phyloP scores from a whole-genome alignment of 2,888 invertebrate species.

The Frankliniella fusca region DNA sequence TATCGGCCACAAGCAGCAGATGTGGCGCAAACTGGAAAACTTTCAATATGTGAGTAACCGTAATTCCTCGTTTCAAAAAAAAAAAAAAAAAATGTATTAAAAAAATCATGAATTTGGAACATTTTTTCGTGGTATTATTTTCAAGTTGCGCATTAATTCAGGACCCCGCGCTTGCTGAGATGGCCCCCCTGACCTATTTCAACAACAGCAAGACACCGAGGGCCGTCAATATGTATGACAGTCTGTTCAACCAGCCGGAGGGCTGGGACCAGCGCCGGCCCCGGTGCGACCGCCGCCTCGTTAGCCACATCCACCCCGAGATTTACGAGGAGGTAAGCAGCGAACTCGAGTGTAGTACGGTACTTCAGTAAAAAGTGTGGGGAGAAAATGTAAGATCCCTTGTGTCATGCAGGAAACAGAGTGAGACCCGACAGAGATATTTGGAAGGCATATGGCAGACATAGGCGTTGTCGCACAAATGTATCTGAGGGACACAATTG shows the following conservation, averaged over 20 bases:
- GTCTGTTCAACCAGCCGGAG: not conserved
- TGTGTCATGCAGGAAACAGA: no score
- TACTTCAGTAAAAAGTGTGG: no score
- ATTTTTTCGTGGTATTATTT: not conserved
- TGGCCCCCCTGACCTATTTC: not conserved
- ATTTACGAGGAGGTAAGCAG: not conserved
- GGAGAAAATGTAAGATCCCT: no score
- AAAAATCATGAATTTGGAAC: no score
- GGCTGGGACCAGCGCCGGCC: constrained; percentile 2
- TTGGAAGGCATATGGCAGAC: no score
- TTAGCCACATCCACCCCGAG: constrained; percentile 15
- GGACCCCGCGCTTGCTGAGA: not conserved
- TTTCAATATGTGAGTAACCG: not conserved
- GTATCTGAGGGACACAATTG: no score
- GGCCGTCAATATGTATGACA: constrained; percentile 10
- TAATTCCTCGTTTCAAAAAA: not conserved
- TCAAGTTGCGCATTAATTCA: not conserved
- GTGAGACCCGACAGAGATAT: no score
- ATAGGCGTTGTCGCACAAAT: no score
- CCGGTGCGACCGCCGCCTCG: not conserved
- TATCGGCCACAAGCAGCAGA: not conserved
- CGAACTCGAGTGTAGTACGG: no score
- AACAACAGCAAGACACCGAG: not conserved
- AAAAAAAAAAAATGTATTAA: no score
- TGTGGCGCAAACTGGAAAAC: constrained; percentile 3